Evolutionary conservation across 2,888 invertebrate species (phyloP), one percentile per base, ranked within the genome.

Genomic region (Ectemnius cavifrons): DNA sequence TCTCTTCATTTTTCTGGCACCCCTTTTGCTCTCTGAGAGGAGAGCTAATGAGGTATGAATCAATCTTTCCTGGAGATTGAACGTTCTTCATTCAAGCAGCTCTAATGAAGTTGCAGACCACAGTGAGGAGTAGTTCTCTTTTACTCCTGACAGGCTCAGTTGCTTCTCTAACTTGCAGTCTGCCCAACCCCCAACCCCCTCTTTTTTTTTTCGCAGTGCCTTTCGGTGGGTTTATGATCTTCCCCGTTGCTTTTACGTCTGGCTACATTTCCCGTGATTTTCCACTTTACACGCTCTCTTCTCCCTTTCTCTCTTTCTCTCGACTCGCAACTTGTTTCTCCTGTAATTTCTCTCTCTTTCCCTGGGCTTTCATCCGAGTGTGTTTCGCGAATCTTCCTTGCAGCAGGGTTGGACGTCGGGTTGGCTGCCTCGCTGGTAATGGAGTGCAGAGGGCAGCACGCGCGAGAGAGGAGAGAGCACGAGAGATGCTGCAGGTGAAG

Each of bases 261-360:
- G 52, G 16, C 52, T 16, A 52, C 8, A 16, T 52, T 52, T 52
- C 52, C 16, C 52, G 52, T 52, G 52, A 52, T 52, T 52, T 52
- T 52, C 52, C 52, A 52, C 52, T 23, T 27, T n/a, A 13, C 52
- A 23, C n/a, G 27, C n/a, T 28, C 63, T 47, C 14, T 27, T 23
- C 49, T n/a, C 52, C 14, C 52, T n/a, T 8, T 37, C n/a, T 4
- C 11, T 45, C 45, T 14, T 45, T n/a, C 37, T 28, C 60, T 23
- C 23, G 23, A 23, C 23, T 45, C 2, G 13, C 11, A 47, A n/a
- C 58, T 20, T 27, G 20, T 20, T 20, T 45, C 47, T 5, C 23
- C 2, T 23, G 23, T 23, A 23, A 23, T 23, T 23, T 23, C 23
- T 47, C n/a, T 18, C n/a, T 49, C 63, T 28, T n/a, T 20, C 27